Conservation (phyloP, 2,113 vertebrate species). For the Engystomops pustulosus region DNA sequence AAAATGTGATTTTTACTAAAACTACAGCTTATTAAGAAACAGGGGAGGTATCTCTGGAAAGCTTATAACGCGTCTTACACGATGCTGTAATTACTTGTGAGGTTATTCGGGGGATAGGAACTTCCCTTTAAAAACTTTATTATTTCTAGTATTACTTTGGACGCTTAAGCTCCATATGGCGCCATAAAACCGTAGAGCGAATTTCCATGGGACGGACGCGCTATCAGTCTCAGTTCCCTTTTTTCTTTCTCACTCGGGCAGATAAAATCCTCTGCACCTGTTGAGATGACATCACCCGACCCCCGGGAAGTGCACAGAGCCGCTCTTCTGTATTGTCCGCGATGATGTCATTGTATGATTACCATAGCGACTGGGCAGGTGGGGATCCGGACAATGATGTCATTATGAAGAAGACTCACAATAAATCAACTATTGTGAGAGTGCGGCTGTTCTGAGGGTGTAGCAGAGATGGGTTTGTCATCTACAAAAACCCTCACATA, state of each 20-base stretch:
- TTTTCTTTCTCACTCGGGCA: slow-evolving; percentile 60
- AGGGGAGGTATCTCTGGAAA: no score
- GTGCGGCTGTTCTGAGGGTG: no score
- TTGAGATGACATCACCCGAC: slow-evolving; percentile 78
- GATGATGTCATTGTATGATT: slow-evolving; percentile 81
- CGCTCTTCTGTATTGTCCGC: slow-evolving; percentile 83
- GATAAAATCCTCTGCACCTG: slow-evolving; percentile 80
- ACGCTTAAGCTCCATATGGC: background rate
- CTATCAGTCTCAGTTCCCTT: slow-evolving; percentile 20
- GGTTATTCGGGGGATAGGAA: no score
- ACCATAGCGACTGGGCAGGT: slow-evolving; percentile 80
- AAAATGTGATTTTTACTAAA: no score
- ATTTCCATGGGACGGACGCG: slow-evolving; percentile 12
- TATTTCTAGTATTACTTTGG: no score
- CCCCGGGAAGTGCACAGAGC: slow-evolving; percentile 76
- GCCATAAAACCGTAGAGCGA: background rate
- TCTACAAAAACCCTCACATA: no score
- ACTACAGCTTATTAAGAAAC: no score
- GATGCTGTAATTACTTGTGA: no score
- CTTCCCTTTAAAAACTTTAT: no score
- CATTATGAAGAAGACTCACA: slow-evolving; percentile 52
- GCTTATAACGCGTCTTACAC: no score
- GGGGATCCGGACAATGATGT: slow-evolving; percentile 77
- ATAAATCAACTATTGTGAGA: no score
- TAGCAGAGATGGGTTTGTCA: no score